These are phyloP conservation scores for Stenodema calcarata DNA, from an alignment of 2,888 invertebrate species.

Conservation along the genomic window DNA sequence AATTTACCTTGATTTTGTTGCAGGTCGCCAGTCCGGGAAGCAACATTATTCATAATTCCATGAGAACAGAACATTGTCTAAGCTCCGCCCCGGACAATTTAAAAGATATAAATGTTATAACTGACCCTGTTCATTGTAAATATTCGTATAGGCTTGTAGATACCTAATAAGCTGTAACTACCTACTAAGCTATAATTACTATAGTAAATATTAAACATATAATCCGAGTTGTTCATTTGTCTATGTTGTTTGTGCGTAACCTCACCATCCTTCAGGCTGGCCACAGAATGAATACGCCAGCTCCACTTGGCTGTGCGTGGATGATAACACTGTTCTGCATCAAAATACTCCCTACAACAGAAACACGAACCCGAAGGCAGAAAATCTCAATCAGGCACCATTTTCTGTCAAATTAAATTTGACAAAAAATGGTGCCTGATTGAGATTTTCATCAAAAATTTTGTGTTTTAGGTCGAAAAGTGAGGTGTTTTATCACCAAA, in stretches of 20 bases:
- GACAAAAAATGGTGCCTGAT: too few species aligned
- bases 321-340: too few species aligned
- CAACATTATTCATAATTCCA: not conserved
- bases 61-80: not conserved
- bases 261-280: too few species aligned
- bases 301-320: too few species aligned
- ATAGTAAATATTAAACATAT: constrained; percentile 9
- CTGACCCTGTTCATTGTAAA: constrained; percentile 42
- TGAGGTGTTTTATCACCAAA: too few species aligned
- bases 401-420: too few species aligned
- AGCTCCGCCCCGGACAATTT: not conserved
- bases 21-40: constrained; percentile 1
- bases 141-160: constrained; percentile 48
- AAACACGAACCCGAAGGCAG: too few species aligned
- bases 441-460: too few species aligned
- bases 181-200: not conserved
- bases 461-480: too few species aligned
- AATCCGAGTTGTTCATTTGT: not conserved
- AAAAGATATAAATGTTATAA: constrained; percentile 13
- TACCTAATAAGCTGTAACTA: constrained; percentile 13
- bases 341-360: too few species aligned
- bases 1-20: not conserved
- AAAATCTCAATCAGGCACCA: too few species aligned
- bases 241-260: not conserved
- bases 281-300: too few species aligned